phyloP scores from a whole-genome alignment of 2,888 invertebrate species.

The Macrophya alboannulata region DNA sequence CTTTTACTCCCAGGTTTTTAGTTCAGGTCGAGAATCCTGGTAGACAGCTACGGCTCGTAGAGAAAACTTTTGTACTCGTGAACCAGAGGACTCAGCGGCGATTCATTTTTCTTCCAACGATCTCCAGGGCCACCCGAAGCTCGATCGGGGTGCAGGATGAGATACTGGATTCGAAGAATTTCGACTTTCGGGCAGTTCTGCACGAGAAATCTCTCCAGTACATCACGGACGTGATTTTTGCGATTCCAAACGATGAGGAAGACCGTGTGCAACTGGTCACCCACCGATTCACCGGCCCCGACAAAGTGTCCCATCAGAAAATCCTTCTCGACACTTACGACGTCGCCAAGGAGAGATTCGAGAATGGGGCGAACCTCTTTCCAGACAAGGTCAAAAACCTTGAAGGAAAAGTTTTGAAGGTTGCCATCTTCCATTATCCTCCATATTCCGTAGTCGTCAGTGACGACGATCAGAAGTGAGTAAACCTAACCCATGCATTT shows the following conservation, averaged over 20 bases:
- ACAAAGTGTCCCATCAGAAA: neutral
- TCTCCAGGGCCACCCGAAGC: neutral
- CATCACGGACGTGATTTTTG: slow-evolving; percentile 31
- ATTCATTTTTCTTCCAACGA: slow-evolving; percentile 30
- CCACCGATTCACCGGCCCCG: slow-evolving; percentile 33
- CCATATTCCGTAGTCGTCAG: slow-evolving; percentile 9
- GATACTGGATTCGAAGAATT: slow-evolving; percentile 20
- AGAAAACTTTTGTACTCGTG: slow-evolving; percentile 36
- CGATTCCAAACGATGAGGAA: slow-evolving; percentile 11
- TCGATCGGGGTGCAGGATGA: neutral
- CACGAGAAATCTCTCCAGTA: slow-evolving; percentile 27
- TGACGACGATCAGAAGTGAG: slow-evolving; percentile 12
- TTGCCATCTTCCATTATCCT: slow-evolving; percentile 20
- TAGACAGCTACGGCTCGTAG: slow-evolving; percentile 12
- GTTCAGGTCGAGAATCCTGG: slow-evolving; percentile 32
- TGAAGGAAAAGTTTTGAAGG: slow-evolving; percentile 7
- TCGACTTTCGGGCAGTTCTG: slow-evolving; percentile 23
- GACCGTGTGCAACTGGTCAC: neutral
- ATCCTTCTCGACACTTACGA: slow-evolving; percentile 39
- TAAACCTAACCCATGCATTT: neutral
- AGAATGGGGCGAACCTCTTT: neutral
- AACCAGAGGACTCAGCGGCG: slow-evolving; percentile 2
- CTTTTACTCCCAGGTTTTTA: neutral
- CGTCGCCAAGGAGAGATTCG: neutral
- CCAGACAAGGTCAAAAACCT: slow-evolving; percentile 44